Percentiles rank a stretch among this genome's conserved stretches.
Conservation (phyloP, 2,113 vertebrate species). For the Rostratula benghalensis region DNA sequence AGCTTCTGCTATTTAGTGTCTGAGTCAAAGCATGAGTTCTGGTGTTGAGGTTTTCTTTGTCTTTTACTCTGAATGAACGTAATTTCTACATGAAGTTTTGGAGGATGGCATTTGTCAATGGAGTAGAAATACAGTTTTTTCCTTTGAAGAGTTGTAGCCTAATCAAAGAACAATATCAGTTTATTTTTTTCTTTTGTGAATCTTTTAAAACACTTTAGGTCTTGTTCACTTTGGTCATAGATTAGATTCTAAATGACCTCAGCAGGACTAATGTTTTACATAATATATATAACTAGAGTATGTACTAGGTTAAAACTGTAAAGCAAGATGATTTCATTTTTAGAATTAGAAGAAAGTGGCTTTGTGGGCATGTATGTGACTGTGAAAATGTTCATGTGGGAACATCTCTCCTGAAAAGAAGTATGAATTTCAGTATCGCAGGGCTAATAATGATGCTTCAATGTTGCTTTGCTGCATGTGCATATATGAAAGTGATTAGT, state of each 20-base stretch:
- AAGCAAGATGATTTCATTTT: not conserved
- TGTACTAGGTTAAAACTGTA: not conserved
- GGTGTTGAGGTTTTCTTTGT: not conserved
- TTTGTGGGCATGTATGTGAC: not conserved
- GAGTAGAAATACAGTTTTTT: not conserved
- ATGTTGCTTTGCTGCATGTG: accelerated
- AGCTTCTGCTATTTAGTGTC: not conserved
- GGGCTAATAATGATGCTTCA: not conserved
- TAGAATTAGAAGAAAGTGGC: not conserved
- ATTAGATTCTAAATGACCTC: not conserved
- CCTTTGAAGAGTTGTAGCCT: not conserved
- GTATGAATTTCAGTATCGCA: not conserved
- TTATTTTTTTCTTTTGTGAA: not conserved
- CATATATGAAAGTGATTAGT: not conserved
- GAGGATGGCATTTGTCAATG: not conserved
- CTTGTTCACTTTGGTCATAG: not conserved
- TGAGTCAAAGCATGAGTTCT: not conserved
- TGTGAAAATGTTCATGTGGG: not conserved
- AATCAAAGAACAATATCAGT: not conserved
- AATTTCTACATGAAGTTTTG: not conserved
- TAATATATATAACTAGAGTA: not conserved
- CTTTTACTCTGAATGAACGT: not conserved
- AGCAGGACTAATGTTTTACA: not conserved
- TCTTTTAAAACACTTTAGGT: not conserved
- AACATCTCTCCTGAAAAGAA: not conserved